Conservation (phyloP, 2,797 vertebrate genomes). For the Prunella strophiata region DNA sequence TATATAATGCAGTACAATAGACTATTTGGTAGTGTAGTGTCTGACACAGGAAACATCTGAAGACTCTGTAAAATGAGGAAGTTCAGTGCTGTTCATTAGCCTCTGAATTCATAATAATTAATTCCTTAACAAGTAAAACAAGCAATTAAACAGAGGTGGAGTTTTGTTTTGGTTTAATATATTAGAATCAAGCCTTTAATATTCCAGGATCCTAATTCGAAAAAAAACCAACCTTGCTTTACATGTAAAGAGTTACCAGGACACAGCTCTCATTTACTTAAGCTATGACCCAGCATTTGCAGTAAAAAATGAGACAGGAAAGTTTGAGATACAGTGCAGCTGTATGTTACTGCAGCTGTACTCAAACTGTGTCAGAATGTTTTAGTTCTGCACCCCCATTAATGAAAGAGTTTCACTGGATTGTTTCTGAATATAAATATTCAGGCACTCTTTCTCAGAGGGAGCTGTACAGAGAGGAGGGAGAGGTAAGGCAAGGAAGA, state of each 20-base stretch:
- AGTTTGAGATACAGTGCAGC: not conserved
- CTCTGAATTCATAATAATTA: not conserved
- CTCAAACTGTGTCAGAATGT: not conserved
- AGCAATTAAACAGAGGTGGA: not conserved
- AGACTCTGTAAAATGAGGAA: not conserved
- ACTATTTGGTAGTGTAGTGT: not conserved
- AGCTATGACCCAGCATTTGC: not conserved
- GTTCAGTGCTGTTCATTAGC: not conserved
- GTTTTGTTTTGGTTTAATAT: not conserved
- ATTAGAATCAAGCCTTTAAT: not conserved
- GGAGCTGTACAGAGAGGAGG: not conserved
- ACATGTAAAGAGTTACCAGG: not conserved
- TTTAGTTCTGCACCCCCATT: not conserved
- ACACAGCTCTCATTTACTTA: not conserved
- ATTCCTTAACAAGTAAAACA: conserved; percentile 6
- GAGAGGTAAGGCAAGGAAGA: not conserved
- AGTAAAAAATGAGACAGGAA: not conserved
- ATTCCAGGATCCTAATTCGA: not conserved
- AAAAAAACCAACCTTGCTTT: not conserved
- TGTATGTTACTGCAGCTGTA: not conserved
- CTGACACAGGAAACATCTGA: conserved; percentile 8
- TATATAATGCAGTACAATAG: not conserved
- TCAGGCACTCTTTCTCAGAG: not conserved
- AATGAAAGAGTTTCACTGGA: not conserved
- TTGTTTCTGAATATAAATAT: not conserved